These are phyloP conservation scores for Syrista parreyssii DNA, from an alignment of 2,888 invertebrate genomes.

Conservation along the genomic window DNA sequence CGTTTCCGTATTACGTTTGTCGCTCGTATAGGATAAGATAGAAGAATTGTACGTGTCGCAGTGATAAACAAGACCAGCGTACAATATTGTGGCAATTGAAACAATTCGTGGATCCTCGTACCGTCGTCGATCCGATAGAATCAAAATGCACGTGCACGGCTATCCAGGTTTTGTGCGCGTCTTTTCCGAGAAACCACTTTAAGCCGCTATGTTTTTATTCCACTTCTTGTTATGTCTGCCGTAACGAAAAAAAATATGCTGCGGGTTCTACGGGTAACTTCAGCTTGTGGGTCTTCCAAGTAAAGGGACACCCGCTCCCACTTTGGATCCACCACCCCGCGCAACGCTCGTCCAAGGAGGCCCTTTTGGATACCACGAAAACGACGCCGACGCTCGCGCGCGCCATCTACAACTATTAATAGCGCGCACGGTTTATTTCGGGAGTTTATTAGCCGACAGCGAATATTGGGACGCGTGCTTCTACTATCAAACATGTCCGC, in stretches of 20 bases:
- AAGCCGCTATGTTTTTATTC: conserved; percentile 49
- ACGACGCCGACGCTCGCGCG: neutral
- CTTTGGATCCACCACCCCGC: neutral
- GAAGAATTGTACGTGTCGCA: neutral
- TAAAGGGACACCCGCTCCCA: neutral
- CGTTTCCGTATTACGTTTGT: neutral
- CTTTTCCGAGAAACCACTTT: conserved; percentile 41
- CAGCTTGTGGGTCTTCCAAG: neutral
- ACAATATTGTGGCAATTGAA: neutral
- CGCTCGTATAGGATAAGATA: neutral
- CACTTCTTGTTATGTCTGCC: conserved; percentile 45
- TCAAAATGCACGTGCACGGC: neutral
- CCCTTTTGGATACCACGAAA: neutral
- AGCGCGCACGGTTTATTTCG: neutral
- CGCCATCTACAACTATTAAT: neutral
- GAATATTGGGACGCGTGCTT: neutral
- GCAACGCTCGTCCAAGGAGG: neutral
- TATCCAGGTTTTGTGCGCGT: neutral
- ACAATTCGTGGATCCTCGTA: neutral
- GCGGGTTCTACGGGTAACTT: neutral
- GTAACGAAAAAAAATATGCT: neutral
- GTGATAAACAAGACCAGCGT: neutral
- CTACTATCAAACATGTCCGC: neutral
- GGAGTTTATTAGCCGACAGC: neutral
- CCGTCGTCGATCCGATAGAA: neutral